Evolutionary conservation across 2,888 invertebrate species (phyloP), one percentile per base, ranked within the genome.

Genomic region (Ephialtes manifestator): DNA sequence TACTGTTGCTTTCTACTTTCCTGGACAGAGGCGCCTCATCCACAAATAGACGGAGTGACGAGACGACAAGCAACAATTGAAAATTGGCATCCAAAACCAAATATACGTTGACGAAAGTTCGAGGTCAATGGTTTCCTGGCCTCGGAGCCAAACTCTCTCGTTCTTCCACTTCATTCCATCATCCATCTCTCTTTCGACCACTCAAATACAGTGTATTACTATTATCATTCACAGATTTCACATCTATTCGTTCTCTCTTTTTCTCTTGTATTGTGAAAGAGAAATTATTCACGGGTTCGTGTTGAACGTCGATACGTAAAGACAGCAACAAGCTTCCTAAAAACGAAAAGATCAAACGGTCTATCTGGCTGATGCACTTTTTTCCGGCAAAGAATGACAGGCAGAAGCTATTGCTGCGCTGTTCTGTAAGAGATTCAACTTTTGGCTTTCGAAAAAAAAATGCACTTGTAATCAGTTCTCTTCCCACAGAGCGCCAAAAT

Each of bases 31-130:
- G 24, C 68, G 43, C 53, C 4, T 46, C 53, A 31, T 65, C n/a
- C 3, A 20, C 18, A 5, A 11, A 63, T 46, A 46, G 46, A 48
- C n/a, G 35, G 46, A 13, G 46, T 72, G 71, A 76, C 65, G 53
- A 76, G 53, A 71, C 53, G 71, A 24, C 63, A 35, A 77, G 76
- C 71, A 72, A 72, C 71, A 77, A 72, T 71, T 67, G 77, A 71
- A 65, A 55, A 53, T 71, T 82, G 82, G 77, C 71, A 77, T 53
- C 20, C 13, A 35, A 28, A 55, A 58, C 11, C 51, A 58, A 28
- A 31, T 67, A 65, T 68, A 48, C 68, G 58, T 55, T 58, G 39
- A 55, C 2, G 20, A 28, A 20, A 4, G 35, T 55, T 58, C 46
- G 60, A 58, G 28, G 31, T 71, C 65, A 48, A 28, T 46, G 67